Evolutionary conservation across 92 coral and sea anemone genomes (phyloP), one percentile per base, ranked within the genome.

Genomic region (Porites cylindrica): DNA sequence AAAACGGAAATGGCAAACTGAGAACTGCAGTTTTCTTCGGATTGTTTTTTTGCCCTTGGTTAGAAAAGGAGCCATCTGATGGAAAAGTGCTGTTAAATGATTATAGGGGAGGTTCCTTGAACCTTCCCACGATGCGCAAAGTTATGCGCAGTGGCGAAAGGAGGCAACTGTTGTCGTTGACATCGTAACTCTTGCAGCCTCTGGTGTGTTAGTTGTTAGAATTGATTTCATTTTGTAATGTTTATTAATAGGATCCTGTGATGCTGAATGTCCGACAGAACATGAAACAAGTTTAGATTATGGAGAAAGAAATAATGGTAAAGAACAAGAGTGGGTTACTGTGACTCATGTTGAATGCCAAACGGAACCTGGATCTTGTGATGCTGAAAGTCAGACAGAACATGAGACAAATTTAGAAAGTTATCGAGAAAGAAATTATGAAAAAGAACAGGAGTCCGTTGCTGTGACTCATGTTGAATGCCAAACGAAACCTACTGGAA

Each of bases 321-420:
- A 56, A 14, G 61, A 56, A 14, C 11, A 56, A 56, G 61, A 56
- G 13, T 56, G 4, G 11, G 16, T 56, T 2, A 56, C 11, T 56
- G 16, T 56, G 61, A 56, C 61, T 56, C 61, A 56, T 56, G 61
- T 56, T 56, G 17, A 56, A 10, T 78, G 82, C 56, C 82, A 78
- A 29, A 78, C 82, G 50, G 82, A 64, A 47, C 70, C 70, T 32
- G 85, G 29, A 69, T 14, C 61, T 2, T 53, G 56, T 54, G 67
- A 81, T 69, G 85, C 64, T 52, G 66, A 17, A 52, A 51, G 74
- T 24, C 84, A 79, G 43, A 79, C 74, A 66, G 84, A 51, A 13
- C 56, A 18, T 77, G 70, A 61, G 21, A 47, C 26, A 56, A 10
- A 2, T 56, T 56, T 56, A 56, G 61, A 10, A 38, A 38, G 47